A percentile compares a stretch with the other conserved stretches of the same genome.
Evolutionary conservation across 2,888 invertebrate species (phyloP).

Genomic region (Drosophila rubida): DNA sequence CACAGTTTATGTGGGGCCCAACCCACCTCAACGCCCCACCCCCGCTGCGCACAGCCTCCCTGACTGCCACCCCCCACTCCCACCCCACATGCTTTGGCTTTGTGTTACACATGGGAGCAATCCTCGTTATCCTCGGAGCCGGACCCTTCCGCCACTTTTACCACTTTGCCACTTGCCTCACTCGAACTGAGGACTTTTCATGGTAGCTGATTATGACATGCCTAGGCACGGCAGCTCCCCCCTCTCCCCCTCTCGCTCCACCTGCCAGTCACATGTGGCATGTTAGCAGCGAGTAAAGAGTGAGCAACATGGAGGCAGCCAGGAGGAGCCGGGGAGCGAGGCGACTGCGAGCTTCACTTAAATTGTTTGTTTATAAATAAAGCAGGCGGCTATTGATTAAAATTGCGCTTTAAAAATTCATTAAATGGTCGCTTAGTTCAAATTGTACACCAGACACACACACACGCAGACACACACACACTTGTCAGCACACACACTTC

Average conservation of each 20-base stretch:
- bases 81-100: not conserved
- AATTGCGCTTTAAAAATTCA: constrained; percentile 74
- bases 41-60: not conserved
- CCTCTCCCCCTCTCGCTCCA: not conserved
- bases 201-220: constrained; percentile 71
- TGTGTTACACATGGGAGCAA: constrained; percentile 58
- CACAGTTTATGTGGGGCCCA: constrained; percentile 33
- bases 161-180: constrained; percentile 7
- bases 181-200: constrained; percentile 41
- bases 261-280: constrained; percentile 2
- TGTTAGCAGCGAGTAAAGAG: not conserved
- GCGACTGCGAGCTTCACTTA: constrained; percentile 30
- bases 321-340: not conserved
- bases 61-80: not conserved
- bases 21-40: not conserved
- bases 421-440: constrained; percentile 54
- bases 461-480: constrained; percentile 12
- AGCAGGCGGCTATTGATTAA: constrained; percentile 70
- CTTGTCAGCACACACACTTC: constrained; percentile 8
- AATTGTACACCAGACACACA: constrained; percentile 53
- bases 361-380: constrained; percentile 75
- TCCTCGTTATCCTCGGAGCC: constrained; percentile 11
- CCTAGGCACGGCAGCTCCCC: constrained; percentile 22
- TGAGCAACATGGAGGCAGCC: not conserved
- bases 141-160: constrained; percentile 5